phyloP scores from a whole-genome alignment of 2,113 vertebrate genomes.

The Nycticryphes semicollaris region DNA sequence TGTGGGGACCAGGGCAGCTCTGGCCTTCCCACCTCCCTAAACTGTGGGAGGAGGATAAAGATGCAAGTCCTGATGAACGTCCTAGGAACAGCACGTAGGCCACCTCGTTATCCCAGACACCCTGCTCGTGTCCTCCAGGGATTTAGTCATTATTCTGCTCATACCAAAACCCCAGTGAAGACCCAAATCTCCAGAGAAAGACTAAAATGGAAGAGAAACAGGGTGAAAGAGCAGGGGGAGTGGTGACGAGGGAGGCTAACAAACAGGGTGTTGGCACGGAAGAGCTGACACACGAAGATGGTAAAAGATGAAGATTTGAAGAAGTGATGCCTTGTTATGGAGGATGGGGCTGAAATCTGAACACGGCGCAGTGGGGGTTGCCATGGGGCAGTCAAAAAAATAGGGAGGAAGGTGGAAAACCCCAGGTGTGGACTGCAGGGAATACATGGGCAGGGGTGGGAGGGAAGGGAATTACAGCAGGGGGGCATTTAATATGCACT shows the following conservation, averaged over 20 bases:
- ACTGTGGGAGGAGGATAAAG: fast-evolving
- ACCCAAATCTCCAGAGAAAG: neutral
- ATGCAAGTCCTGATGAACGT: fast-evolving
- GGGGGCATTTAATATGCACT: neutral
- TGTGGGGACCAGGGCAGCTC: neutral
- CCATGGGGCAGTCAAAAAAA: neutral
- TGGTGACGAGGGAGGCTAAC: neutral
- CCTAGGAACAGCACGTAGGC: neutral
- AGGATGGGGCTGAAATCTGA: neutral
- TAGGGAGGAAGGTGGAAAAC: neutral
- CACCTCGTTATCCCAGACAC: neutral
- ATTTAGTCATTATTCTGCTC: neutral
- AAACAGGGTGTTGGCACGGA: neutral
- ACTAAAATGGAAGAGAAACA: neutral
- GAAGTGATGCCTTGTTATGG: neutral
- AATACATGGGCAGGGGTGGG: fast-evolving
- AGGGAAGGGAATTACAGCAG: neutral
- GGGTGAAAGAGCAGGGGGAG: neutral
- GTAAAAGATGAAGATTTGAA: neutral
- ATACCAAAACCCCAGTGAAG: neutral
- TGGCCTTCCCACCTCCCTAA: neutral
- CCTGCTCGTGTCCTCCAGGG: neutral
- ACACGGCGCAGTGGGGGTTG: neutral
- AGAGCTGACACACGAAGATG: neutral
- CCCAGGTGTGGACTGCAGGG: neutral